Conservation (phyloP, 2,797 vertebrate genomes). For the Gallinago nigripennis region DNA sequence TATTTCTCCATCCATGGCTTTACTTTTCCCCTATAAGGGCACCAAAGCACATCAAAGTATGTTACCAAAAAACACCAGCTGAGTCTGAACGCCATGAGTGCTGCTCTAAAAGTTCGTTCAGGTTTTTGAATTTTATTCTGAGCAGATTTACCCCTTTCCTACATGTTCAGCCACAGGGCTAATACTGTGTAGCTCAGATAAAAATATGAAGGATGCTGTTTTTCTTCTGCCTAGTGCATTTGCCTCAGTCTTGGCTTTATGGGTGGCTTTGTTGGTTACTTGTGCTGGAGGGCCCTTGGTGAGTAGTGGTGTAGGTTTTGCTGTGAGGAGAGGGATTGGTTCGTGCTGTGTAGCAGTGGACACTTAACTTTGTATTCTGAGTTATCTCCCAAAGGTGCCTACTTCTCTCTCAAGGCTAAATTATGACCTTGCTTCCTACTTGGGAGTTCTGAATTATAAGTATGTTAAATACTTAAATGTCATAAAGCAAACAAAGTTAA, state of each 20-base stretch:
- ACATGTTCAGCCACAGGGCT: rapidly evolving
- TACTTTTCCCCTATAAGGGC: neutral
- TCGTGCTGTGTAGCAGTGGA: neutral
- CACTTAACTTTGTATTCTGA: neutral
- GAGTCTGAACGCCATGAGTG: neutral
- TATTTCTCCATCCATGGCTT: constrained; percentile 7
- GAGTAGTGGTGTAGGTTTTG: neutral
- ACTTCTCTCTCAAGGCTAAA: neutral
- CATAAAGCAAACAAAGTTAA: constrained; percentile 6
- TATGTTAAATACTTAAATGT: neutral
- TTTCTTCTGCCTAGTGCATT: neutral
- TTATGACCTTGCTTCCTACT: neutral
- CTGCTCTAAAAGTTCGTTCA: neutral
- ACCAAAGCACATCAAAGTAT: neutral
- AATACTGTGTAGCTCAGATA: neutral
- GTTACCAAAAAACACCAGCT: neutral
- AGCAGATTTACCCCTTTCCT: neutral
- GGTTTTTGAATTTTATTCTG: neutral
- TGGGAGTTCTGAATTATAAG: constrained; percentile 20
- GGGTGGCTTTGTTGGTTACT: neutral
- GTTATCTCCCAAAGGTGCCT: neutral
- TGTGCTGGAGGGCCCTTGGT: neutral
- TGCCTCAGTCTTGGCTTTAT: neutral
- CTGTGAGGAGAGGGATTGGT: neutral
- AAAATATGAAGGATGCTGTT: neutral